Base-by-base conservation (phyloP, 2,797 vertebrate species). In the Chelon labrosus region DNA sequence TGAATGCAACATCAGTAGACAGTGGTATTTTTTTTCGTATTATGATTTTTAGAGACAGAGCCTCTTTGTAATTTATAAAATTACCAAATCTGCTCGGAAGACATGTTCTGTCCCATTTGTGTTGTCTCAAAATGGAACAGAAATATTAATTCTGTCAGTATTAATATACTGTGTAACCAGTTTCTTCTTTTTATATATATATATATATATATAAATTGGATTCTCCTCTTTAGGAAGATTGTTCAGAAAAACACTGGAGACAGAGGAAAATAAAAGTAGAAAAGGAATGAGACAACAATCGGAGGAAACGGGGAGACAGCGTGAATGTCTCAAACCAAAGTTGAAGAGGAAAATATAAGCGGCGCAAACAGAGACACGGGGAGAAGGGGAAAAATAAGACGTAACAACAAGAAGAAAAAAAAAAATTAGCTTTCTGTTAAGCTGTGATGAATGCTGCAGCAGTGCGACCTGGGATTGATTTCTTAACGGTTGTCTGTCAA, bases 401-500 rank as follows among this genome's bases (percentile, higher is more conserved):
- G 13, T 20, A 25, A 37, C 64, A 12, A 53, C 49, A 64, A 83
- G 69, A 79, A 74, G 79, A 85, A 78, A 65, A 13, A 74, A 81
- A 85, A 80, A 65, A 13, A 10, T 35, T 35, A 70, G 56, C 46
- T 60, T 39, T 57, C 46, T 27, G 53, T 84, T 51, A 31, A 46
- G 42, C 68, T 35, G 14, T 82, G 87, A 88, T 82, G 72, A 74
- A 87, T 87, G 86, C 51, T 56, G 65, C 79, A 67, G 76, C 54
- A 72, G 57, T 62, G 63, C 73, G 78, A 65, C 65, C 66, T 73
- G 65, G 78, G 83, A 88, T 77, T 88, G 84, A 90, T 89, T 85
- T 82, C 60, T 42, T 38, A 82, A 85, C 56, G 77, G 70, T 65
- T 83, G 70, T 70, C 84, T 73, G 85, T 89, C 88, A 84, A 60